These are phyloP conservation scores for Triplophysa dalaica DNA, from an alignment of 2,113 vertebrate species.

Conservation along the genomic window DNA sequence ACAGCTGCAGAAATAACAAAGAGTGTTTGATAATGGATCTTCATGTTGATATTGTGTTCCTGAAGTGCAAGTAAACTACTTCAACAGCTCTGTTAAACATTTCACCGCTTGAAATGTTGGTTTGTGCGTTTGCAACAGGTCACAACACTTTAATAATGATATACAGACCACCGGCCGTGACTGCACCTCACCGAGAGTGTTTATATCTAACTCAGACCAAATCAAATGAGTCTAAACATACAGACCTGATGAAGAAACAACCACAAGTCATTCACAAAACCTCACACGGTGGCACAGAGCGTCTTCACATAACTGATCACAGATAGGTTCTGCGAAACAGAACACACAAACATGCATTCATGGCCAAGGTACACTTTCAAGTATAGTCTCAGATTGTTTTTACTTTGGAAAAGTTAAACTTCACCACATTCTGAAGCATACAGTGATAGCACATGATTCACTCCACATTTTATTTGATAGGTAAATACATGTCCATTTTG, in stretches of 20 bases:
- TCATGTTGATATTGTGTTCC: constrained; percentile 4
- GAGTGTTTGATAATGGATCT: not conserved
- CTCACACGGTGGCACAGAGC: no score
- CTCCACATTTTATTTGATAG: no score
- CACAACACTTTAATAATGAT: constrained; percentile 20
- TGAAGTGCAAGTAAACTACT: constrained; percentile 13
- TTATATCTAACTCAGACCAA: not conserved
- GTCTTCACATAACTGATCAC: no score
- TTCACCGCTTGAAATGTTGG: not conserved
- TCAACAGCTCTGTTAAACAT: not conserved
- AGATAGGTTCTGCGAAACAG: no score
- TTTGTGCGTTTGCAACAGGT: not conserved
- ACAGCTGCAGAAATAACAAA: not conserved
- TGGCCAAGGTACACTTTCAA: no score
- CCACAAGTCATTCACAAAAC: not conserved
- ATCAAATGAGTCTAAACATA: constrained; percentile 15
- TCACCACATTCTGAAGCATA: no score
- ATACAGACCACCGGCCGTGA: constrained; percentile 22
- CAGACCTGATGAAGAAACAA: not conserved
- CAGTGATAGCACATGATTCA: no score
- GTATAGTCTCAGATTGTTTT: no score
- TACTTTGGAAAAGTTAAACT: no score
- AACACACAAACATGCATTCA: no score
- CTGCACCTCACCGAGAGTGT: not conserved
- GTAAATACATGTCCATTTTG: no score